Evolutionary conservation across 2,888 invertebrate genomes (phyloP), one percentile per base, ranked within the genome.

Genomic region (Calliopum simillimum): DNA sequence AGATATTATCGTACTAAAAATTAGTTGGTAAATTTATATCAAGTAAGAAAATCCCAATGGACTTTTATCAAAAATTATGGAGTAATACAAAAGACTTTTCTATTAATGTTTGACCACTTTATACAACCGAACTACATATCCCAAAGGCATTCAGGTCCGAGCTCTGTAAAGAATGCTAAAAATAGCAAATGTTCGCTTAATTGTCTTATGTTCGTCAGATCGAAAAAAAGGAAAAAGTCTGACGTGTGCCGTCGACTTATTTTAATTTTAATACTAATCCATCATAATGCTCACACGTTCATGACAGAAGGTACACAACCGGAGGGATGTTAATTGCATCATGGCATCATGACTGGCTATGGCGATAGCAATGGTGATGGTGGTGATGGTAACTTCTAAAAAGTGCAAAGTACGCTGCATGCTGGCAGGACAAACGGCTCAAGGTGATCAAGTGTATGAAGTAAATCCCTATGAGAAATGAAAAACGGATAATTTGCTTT

Each of bases 261-360:
- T 82, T 83, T 81, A 79, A 83, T 82, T 82, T 82, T 79, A 78
- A 79, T 77, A 77, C 80, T 81, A 83, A 82, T 82, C 80, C 81
- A 83, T 82, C 82, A 82, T 81, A 82, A 82, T 78, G 78, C 79
- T 73, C 74, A 78, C 77, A 77, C 77, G 74, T 72, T 75, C 72
- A 62, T 73, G 75, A 76, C 76, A 74, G 70, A 71, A 67, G 70
- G 64, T 47, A 33, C 55, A 23, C 44, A 19, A 2, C 58, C 41
- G 4, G n/a, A 55, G 49, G 56, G 63, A 46, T 47, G 69, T 69
- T 63, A 64, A 69, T 69, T 69, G 69, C 69, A 69, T 47, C 64
- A 63, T 64, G 55, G 55, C 69, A 69, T 47, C 64, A 63, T 64
- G 55, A 46, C 13, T 43, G 53, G 13, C 19, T 49, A 14, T 8